A percentile compares a stretch with the other conserved stretches of the same genome.
Conservation (phyloP, 2,888 invertebrate genomes). For the Fabriciana adippe region DNA sequence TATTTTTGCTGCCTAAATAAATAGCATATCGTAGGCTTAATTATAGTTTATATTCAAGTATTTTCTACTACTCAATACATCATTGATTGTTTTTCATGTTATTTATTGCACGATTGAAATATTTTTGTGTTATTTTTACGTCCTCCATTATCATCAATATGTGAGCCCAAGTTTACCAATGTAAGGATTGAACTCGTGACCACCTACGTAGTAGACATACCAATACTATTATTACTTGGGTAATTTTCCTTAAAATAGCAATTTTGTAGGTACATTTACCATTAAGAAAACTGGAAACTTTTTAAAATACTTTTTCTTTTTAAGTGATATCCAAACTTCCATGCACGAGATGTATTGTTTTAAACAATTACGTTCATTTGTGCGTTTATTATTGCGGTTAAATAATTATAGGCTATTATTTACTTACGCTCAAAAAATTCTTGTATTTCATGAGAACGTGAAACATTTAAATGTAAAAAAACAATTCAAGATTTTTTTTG, state of each 20-base stretch:
- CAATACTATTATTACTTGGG: constrained; percentile 2
- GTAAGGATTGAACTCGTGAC: neutral
- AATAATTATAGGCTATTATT: constrained; percentile 34
- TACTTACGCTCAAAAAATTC: constrained; percentile 28
- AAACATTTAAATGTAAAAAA: constrained; percentile 5
- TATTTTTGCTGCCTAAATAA: too few relatives aligned
- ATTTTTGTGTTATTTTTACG: too few relatives aligned
- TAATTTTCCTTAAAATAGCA: constrained; percentile 6
- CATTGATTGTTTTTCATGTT: too few relatives aligned
- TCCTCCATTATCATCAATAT: too few relatives aligned
- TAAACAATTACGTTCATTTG: constrained; percentile 38
- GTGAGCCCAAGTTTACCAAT: too few relatives aligned
- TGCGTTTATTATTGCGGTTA: constrained; percentile 17
- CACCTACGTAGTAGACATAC: neutral
- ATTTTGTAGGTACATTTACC: constrained; percentile 6
- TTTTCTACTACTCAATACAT: too few relatives aligned
- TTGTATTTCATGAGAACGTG: constrained; percentile 23
- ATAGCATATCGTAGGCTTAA: too few relatives aligned
- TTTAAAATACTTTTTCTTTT: constrained; percentile 10
- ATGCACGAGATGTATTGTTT: constrained; percentile 36
- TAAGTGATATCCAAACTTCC: constrained; percentile 22
- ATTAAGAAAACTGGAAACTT: constrained; percentile 12
- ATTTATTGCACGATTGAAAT: too few relatives aligned
- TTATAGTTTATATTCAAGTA: too few relatives aligned
- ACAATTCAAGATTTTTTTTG: neutral